Conservation (phyloP, 2,888 invertebrate species). For the Amiota mariae region DNA sequence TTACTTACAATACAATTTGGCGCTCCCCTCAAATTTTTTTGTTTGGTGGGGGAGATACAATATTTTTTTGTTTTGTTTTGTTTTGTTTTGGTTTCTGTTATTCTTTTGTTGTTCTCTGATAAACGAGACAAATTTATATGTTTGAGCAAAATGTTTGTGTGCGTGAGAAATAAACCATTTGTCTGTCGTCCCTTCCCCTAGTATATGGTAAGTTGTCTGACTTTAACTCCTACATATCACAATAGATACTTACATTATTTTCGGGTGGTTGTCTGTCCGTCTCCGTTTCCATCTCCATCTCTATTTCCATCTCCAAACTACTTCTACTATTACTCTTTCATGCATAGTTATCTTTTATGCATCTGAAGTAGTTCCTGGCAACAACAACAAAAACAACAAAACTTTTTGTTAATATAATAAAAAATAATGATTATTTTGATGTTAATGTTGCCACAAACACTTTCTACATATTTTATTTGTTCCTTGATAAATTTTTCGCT, state of each 20-base stretch:
- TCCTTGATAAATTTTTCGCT: constrained; percentile 21
- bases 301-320: no score
- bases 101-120: constrained; percentile 17
- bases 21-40: constrained; percentile 3
- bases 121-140: constrained; percentile 25
- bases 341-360: neutral
- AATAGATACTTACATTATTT: no score
- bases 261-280: neutral
- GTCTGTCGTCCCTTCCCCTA: neutral
- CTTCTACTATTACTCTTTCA: no score
- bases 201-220: no score
- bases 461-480: constrained; percentile 38
- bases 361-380: neutral
- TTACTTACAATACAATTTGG: neutral
- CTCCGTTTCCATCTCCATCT: neutral
- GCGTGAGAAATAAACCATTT: constrained; percentile 1
- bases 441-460: constrained; percentile 40
- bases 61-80: neutral
- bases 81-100: neutral
- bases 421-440: constrained; percentile 42
- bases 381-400: neutral
- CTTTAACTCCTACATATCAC: no score
- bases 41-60: neutral
- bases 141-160: neutral
- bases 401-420: constrained; percentile 41